Percentiles rank a stretch among this genome's conserved stretches.
Conservation (phyloP, 2,888 invertebrate genomes). For the Syrphus vitripennis region DNA sequence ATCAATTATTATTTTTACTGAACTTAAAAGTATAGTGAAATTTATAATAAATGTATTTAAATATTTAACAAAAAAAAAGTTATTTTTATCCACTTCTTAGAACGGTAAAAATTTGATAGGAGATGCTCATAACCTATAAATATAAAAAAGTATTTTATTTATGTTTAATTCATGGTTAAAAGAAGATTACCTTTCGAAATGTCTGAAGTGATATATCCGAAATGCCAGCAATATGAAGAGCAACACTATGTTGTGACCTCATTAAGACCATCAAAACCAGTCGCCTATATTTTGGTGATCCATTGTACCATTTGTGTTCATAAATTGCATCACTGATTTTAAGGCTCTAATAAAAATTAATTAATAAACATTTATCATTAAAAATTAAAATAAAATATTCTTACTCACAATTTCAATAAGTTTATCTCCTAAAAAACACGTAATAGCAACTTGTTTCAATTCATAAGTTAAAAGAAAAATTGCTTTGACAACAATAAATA, state of each 20-base stretch:
- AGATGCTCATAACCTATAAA: conserved; percentile 64
- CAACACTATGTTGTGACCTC: conserved; percentile 47
- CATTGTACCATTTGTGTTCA: conserved; percentile 70
- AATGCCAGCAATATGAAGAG: conserved; percentile 63
- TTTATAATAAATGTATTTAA: no score
- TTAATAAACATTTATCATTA: neutral
- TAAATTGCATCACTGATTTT: conserved; percentile 59
- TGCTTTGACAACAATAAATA: conserved; percentile 31
- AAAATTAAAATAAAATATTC: neutral
- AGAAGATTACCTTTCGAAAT: conserved; percentile 44
- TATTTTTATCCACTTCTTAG: conserved; percentile 50
- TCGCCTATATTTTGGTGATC: conserved; percentile 58
- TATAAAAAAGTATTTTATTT: neutral
- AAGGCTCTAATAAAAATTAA: conserved; percentile 61
- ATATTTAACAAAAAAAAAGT: no score
- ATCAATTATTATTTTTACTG: no score
- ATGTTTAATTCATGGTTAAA: neutral
- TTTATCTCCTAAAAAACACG: conserved; percentile 70
- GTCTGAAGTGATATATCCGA: conserved; percentile 65
- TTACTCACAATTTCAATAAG: conserved; percentile 63
- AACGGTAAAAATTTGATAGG: conserved; percentile 71
- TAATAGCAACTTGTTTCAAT: conserved; percentile 72
- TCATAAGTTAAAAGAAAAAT: conserved; percentile 64
- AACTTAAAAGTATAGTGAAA: no score
- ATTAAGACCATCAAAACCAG: conserved; percentile 58